Evolutionary conservation across 2,888 invertebrate species (phyloP).

Genomic region (Pseudococcus jackbeardsleyi): DNA sequence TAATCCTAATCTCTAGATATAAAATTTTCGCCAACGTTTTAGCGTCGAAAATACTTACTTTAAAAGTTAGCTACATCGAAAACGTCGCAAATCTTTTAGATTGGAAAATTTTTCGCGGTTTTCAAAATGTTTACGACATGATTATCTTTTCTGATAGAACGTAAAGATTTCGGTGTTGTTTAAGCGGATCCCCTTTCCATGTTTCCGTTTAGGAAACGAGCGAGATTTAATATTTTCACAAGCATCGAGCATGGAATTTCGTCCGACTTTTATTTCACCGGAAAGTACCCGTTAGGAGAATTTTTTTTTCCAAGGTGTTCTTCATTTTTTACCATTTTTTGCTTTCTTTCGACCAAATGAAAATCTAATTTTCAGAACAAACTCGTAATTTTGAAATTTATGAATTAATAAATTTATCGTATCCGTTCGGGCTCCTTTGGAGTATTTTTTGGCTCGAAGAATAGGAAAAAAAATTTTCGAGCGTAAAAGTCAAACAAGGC

Average conservation of each 20-base stretch:
- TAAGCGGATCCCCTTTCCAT: not conserved
- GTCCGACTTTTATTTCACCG: constrained; percentile 7
- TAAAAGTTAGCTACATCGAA: not conserved
- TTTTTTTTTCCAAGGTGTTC: constrained; percentile 1
- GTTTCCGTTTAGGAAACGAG: constrained; percentile 46
- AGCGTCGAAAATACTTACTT: not conserved
- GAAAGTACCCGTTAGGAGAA: not conserved
- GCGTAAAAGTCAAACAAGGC: not conserved
- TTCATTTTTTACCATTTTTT: not conserved
- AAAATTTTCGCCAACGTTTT: constrained; percentile 36
- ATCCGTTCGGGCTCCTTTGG: not conserved
- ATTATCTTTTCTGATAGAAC: constrained; percentile 41
- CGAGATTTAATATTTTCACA: constrained; percentile 45
- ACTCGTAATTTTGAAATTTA: not conserved
- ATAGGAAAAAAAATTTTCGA: not conserved
- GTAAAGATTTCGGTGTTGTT: constrained; percentile 25
- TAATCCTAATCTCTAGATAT: constrained; percentile 31
- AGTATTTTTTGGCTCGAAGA: not conserved
- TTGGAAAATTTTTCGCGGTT: constrained; percentile 30
- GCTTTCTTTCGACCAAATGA: not conserved
- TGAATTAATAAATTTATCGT: constrained; percentile 12
- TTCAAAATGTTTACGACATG: constrained; percentile 42
- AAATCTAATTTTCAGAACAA: not conserved
- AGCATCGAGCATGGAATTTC: constrained; percentile 33
- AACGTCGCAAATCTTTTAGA: constrained; percentile 15